Evolutionary conservation across 2,113 vertebrate species (phyloP).

Genomic region (Colius striatus): DNA sequence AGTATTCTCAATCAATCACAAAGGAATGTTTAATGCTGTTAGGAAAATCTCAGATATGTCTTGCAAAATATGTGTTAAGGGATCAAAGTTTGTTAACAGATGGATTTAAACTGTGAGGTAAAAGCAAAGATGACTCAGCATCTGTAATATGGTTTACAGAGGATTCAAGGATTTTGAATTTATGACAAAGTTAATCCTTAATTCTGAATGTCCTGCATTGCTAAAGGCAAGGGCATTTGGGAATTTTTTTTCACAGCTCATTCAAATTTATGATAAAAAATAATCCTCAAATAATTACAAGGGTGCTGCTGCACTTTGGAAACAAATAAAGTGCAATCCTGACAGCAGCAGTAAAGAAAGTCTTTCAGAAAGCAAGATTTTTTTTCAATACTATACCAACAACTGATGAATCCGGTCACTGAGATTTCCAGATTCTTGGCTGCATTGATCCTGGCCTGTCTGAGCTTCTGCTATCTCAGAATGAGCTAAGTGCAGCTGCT

Average conservation of each 20-base stretch:
- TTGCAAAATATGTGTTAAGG: neutral
- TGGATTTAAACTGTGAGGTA: neutral
- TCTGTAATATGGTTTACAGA: too few relatives aligned
- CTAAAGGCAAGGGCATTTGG: neutral
- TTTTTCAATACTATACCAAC: slow-evolving; percentile 60
- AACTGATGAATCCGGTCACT: slow-evolving; percentile 68
- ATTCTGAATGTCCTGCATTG: neutral
- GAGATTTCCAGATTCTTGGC: slow-evolving; percentile 68
- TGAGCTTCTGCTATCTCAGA: slow-evolving; percentile 67
- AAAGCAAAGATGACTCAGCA: too few relatives aligned
- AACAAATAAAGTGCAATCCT: neutral
- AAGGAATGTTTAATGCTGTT: neutral
- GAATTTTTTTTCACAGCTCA: neutral
- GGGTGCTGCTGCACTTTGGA: neutral
- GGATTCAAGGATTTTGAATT: neutral
- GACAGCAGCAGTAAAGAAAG: neutral
- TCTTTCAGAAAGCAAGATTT: neutral
- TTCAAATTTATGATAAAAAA: neutral
- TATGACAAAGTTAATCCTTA: neutral
- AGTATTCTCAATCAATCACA: neutral
- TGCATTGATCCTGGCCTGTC: slow-evolving; percentile 62
- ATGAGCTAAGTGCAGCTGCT: slow-evolving; percentile 66
- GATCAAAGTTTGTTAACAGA: neutral
- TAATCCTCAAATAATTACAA: neutral
- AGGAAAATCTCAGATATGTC: neutral